Conservation (phyloP, 2,888 invertebrate species). For the Leucoptera coffeella region DNA sequence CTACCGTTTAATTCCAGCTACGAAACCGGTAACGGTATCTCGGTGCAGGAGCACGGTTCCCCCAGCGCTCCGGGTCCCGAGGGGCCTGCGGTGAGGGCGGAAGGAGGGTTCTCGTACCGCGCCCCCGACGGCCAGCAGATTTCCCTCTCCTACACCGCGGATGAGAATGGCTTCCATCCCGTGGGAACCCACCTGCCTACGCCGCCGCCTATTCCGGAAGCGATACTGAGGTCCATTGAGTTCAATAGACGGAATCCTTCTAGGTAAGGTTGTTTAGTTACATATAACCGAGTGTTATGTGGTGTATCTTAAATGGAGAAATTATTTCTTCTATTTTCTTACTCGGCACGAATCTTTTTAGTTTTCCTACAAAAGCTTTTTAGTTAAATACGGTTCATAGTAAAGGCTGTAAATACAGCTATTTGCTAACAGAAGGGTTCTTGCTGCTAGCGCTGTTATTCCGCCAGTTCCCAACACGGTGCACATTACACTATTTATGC, state of each 20-base stretch:
- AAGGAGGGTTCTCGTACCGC: slow-evolving; percentile 61
- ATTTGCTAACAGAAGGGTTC: too few relatives aligned
- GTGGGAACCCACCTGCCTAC: slow-evolving; percentile 55
- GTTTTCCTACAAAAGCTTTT: too few relatives aligned
- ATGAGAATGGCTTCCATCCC: slow-evolving; percentile 66
- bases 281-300: too few relatives aligned
- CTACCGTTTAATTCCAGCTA: slow-evolving; percentile 42
- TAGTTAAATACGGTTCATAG: too few relatives aligned
- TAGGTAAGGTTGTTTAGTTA: slow-evolving; percentile 3
- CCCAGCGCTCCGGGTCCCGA: slow-evolving; percentile 53
- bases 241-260: slow-evolving; percentile 20
- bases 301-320: too few relatives aligned
- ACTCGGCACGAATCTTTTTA: too few relatives aligned
- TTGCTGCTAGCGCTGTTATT: too few relatives aligned
- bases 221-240: slow-evolving; percentile 45
- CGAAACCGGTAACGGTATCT: slow-evolving; percentile 61
- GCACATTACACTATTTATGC: too few relatives aligned
- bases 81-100: slow-evolving; percentile 50
- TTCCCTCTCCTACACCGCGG: slow-evolving; percentile 60
- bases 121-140: slow-evolving; percentile 61
- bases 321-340: too few relatives aligned
- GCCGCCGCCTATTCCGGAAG: slow-evolving; percentile 55
- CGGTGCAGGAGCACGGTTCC: slow-evolving; percentile 52
- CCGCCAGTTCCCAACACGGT: too few relatives aligned
- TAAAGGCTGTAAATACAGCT: too few relatives aligned